Percentiles rank a stretch among this genome's conserved stretches.
Evolutionary conservation across 2,888 invertebrate species (phyloP).

Genomic region (Xestia sexstrigata): DNA sequence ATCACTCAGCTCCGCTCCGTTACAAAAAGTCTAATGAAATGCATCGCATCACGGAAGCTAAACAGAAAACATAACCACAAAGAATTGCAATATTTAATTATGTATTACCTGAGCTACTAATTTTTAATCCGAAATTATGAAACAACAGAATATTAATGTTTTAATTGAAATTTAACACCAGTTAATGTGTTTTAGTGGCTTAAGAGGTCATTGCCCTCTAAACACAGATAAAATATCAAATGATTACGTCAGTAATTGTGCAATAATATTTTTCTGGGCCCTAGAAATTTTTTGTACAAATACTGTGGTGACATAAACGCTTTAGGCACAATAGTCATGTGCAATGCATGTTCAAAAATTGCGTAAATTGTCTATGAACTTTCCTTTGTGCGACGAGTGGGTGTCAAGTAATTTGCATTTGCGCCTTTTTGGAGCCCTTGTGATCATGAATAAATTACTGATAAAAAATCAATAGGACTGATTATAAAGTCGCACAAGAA

Average conservation of each 20-base stretch:
- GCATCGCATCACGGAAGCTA: constrained; percentile 28
- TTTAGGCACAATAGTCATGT: constrained; percentile 30
- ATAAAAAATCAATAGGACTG: neutral
- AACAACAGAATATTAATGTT: constrained; percentile 17
- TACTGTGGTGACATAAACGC: constrained; percentile 39
- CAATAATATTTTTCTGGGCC: constrained; percentile 45
- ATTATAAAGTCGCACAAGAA: neutral
- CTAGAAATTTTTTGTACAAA: constrained; percentile 60
- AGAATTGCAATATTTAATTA: constrained; percentile 11
- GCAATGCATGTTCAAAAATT: constrained; percentile 33
- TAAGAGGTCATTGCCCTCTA: constrained; percentile 41
- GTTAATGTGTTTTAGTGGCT: constrained; percentile 33
- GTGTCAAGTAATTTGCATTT: neutral
- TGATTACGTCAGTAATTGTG: constrained; percentile 61
- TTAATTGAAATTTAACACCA: constrained; percentile 17
- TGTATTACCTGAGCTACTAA: constrained; percentile 2
- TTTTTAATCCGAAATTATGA: constrained; percentile 23
- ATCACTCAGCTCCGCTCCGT: constrained; percentile 5
- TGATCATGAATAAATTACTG: neutral
- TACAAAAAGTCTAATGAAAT: constrained; percentile 24
- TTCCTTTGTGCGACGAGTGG: constrained; percentile 11
- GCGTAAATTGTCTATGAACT: constrained; percentile 24
- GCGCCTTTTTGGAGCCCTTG: neutral
- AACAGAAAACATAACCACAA: constrained; percentile 21
- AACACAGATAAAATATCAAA: constrained; percentile 46